Base-by-base conservation (phyloP, 2,797 vertebrate genomes). In the Danio kyathit region DNA sequence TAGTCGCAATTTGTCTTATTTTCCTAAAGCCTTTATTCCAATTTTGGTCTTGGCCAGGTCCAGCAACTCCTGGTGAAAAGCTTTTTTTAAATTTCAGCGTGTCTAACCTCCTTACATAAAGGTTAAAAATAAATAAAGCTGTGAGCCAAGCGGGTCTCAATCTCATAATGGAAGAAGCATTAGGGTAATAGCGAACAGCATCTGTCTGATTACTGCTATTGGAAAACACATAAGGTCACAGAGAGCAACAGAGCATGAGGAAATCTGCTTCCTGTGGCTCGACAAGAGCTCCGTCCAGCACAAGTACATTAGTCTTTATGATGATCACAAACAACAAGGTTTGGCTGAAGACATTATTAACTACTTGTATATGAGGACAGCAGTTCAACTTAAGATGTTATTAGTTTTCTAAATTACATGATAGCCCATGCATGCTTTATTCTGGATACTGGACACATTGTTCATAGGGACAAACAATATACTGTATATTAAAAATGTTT, bases 131-230 rank as follows among this genome's bases (percentile, higher is more conserved):
- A 63, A 46, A 54, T 64, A 44, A 52, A 73, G 29, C 78, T 0
- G 14, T 17, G 59, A 52, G 76, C 66, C 57, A 79, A 69, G 14
- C 9, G 40, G 65, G 19, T 46, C 80, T 76, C 74, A 77, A 60
- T 73, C 60, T 51, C 52, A 67, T 86, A 49, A 48, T 66, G 17
- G 74, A 63, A 61, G 48, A 80, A 49, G 65, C 59, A 76, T 21
- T 13, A 77, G 67, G 17, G 48, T 76, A 74, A 82, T 76, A 79
- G 74, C 48, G 41, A 7, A 73, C 10, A 78, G 76, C 81, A 80
- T 79, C 84, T 19, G 79, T 79, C 61, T 73, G 74, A 85, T 85
- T 81, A 75, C 48, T 83, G 71, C 74, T 80, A 80, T 61, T 21
- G 52, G 8, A 64, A 83, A 82, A 81, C 71, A 57, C 65, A 78